Conservation (phyloP, 2,113 vertebrate species). For the Parus major region DNA sequence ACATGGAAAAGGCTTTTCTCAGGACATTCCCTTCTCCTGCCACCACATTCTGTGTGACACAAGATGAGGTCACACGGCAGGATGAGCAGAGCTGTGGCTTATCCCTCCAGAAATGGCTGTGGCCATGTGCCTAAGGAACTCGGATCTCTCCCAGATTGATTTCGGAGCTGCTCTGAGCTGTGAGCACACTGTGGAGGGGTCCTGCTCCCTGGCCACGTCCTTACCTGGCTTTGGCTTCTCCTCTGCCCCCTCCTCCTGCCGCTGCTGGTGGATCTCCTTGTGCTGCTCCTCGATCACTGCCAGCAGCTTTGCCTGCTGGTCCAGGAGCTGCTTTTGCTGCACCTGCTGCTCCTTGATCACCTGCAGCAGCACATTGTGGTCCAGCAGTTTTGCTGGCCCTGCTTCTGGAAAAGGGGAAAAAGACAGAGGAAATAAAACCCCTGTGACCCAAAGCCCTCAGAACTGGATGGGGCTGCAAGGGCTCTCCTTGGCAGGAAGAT, state of each 20-base stretch:
- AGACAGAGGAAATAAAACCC: not conserved
- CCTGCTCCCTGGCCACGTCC: not conserved
- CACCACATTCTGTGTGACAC: not conserved
- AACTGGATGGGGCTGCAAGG: not conserved
- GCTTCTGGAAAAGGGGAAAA: constrained; percentile 68
- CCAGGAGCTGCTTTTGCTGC: constrained; percentile 94
- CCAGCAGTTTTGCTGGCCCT: constrained; percentile 78
- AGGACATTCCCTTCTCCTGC: not conserved
- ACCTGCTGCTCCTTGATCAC: constrained; percentile 96
- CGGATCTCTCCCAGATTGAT: not conserved
- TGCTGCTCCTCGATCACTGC: constrained; percentile 95
- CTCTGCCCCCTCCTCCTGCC: constrained; percentile 75
- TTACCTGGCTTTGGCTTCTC: constrained; percentile 72
- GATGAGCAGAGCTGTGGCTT: not conserved
- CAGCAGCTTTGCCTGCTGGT: constrained; percentile 94
- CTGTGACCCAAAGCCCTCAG: not conserved
- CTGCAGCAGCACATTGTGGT: constrained; percentile 89
- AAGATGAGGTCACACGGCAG: fast-evolving
- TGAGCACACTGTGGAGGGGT: not conserved
- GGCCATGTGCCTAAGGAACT: not conserved
- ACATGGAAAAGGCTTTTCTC: not conserved
- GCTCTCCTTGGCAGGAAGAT: not conserved
- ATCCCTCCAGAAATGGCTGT: not conserved
- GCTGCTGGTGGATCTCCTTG: constrained; percentile 94
- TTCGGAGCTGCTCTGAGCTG: not conserved